A percentile compares a stretch with the other conserved stretches of the same genome.
Evolutionary conservation across 2,113 vertebrate genomes (phyloP).

Genomic region (Plestiodon gilberti): DNA sequence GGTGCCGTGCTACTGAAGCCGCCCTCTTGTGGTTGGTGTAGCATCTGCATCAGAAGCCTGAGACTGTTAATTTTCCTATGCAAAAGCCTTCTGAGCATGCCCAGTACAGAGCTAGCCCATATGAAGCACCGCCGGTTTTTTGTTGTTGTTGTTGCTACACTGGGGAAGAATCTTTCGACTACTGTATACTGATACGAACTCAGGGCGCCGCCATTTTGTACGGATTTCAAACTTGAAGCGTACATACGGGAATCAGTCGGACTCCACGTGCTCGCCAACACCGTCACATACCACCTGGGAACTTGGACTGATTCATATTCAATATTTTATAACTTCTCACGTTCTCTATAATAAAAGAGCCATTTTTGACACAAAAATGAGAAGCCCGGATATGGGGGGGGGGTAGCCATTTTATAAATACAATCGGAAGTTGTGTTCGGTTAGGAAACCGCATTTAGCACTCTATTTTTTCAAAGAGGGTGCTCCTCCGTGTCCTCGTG

Average conservation of each 20-base stretch:
- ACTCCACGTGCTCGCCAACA: neutral
- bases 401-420: constrained; percentile 5
- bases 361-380: neutral
- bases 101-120: too few relatives aligned
- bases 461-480: too few relatives aligned
- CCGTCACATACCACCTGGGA: neutral
- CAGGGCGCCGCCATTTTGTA: constrained; percentile 17
- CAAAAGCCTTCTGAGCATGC: too few relatives aligned
- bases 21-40: neutral
- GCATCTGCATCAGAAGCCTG: too few relatives aligned
- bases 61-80: too few relatives aligned
- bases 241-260: rapidly evolving
- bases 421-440: neutral
- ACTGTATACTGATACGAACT: too few relatives aligned
- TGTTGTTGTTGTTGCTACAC: too few relatives aligned
- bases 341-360: neutral
- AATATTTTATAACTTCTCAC: rapidly evolving
- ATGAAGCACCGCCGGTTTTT: too few relatives aligned
- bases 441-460: too few relatives aligned
- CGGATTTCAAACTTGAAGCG: constrained; percentile 2
- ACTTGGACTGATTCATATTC: neutral
- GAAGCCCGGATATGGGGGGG: rapidly evolving
- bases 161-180: too few relatives aligned
- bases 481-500: neutral
- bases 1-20: neutral